A percentile compares a stretch with the other conserved stretches of the same genome.
Conservation (phyloP, 2,888 invertebrate genomes). For the Crepidodera aurea region DNA sequence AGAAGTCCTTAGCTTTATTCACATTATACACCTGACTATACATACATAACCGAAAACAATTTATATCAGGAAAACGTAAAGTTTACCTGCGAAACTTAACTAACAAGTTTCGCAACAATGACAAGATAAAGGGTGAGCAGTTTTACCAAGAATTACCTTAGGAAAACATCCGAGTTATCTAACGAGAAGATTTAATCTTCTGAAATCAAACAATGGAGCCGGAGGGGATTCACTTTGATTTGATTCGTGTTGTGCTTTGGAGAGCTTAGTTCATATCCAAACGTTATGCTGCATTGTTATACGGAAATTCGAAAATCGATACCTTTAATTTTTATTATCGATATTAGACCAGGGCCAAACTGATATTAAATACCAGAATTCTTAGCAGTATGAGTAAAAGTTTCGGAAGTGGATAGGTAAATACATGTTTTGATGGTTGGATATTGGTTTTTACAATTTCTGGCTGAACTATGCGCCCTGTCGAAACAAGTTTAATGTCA, state of each 20-base stretch:
- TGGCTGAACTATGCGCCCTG: too few species aligned
- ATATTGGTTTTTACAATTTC: too few species aligned
- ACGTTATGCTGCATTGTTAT: slow-evolving; percentile 22
- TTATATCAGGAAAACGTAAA: not conserved
- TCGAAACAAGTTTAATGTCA: too few species aligned
- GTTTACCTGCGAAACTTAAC: not conserved
- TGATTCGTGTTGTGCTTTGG: slow-evolving; percentile 22
- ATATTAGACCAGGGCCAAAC: too few species aligned
- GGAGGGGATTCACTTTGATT: slow-evolving; percentile 33
- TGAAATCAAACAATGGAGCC: slow-evolving; percentile 36
- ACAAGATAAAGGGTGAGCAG: slow-evolving; percentile 10
- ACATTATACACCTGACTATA: too few species aligned
- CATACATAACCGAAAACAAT: not conserved
- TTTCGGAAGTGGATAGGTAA: too few species aligned
- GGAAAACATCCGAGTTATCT: slow-evolving; percentile 27
- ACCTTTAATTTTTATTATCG: not conserved
- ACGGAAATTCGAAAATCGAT: not conserved
- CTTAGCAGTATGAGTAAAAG: too few species aligned
- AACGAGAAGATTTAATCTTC: slow-evolving; percentile 33
- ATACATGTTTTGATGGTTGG: too few species aligned
- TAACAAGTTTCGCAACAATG: slow-evolving; percentile 6
- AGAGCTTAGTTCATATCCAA: slow-evolving; percentile 24
- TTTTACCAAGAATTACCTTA: slow-evolving; percentile 26
- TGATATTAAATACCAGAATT: too few species aligned
- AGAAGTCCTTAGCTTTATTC: too few species aligned